phyloP scores from a whole-genome alignment of 2,888 invertebrate species.

The Hyalella azteca region DNA sequence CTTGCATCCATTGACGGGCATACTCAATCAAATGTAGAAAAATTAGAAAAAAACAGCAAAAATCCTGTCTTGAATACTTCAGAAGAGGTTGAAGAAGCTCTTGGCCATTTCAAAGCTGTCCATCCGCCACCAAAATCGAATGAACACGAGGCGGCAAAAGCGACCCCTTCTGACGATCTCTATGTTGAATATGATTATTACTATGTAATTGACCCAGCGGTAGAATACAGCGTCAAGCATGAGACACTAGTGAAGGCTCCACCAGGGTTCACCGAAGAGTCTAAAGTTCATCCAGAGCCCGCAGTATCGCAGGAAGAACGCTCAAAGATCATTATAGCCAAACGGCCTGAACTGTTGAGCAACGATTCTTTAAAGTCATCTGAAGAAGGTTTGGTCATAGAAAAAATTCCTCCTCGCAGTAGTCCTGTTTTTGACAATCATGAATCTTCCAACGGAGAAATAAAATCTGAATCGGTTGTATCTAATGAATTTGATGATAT shows the following conservation, averaged over 20 bases:
- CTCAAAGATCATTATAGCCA: neutral
- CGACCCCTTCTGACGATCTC: neutral
- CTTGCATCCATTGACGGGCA: neutral
- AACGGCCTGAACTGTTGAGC: neutral
- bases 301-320: neutral
- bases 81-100: constrained; percentile 41
- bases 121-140: constrained; percentile 35
- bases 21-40: neutral
- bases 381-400: neutral
- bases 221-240: constrained; percentile 12
- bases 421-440: neutral
- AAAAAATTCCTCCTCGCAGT: neutral
- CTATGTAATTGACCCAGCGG: neutral
- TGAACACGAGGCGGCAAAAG: neutral
- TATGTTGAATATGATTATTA: constrained; percentile 16
- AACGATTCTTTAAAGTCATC: neutral
- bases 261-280: neutral
- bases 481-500: neutral
- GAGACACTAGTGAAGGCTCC: neutral
- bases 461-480: neutral
- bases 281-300: neutral
- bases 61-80: neutral
- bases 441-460: neutral
- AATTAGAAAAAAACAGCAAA: neutral
- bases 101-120: constrained; percentile 49